phyloP scores from a whole-genome alignment of 2,797 vertebrate species.

The Peromyscus aztecus region DNA sequence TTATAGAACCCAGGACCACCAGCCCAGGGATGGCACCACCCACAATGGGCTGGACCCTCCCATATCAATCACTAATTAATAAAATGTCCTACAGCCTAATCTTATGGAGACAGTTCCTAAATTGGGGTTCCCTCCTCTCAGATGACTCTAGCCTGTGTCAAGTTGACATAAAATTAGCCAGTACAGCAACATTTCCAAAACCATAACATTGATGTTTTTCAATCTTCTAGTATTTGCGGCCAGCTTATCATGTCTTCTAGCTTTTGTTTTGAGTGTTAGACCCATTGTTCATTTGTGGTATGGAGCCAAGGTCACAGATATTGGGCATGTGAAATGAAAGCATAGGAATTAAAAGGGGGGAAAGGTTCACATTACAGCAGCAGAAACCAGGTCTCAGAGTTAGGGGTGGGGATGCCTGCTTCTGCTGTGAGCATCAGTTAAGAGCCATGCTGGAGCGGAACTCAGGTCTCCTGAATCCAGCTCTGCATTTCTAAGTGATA shows the following conservation, averaged over 20 bases:
- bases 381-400: not conserved
- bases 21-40: too few species aligned
- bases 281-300: not conserved
- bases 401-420: not conserved
- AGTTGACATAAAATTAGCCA: not conserved
- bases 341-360: not conserved
- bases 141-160: not conserved
- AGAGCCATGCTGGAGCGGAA: not conserved
- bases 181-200: not conserved
- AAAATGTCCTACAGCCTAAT: not conserved
- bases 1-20: not conserved
- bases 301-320: not conserved
- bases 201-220: not conserved
- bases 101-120: not conserved
- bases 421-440: too few species aligned
- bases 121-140: not conserved
- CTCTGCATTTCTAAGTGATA: not conserved
- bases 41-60: not conserved
- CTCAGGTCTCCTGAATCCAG: not conserved
- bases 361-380: not conserved
- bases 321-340: not conserved
- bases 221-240: not conserved
- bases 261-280: not conserved
- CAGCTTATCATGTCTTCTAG: not conserved
- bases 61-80: not conserved